These are phyloP conservation scores for Passer domesticus DNA, from an alignment of 2,113 vertebrate genomes.

Conservation along the genomic window DNA sequence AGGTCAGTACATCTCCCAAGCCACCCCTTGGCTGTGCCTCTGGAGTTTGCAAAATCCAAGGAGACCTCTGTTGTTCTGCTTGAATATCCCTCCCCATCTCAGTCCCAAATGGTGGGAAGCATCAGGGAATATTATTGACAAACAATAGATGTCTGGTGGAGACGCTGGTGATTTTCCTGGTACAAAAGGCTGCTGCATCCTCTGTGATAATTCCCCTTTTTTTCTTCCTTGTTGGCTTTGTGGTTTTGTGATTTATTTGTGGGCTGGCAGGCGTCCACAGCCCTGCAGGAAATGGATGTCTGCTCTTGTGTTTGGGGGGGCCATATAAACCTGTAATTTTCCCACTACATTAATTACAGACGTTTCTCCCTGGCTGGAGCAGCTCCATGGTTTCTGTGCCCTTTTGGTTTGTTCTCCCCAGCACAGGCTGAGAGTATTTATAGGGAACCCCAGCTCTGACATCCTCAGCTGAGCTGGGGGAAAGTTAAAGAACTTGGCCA, in stretches of 20 bases:
- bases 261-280: neutral
- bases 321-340: neutral
- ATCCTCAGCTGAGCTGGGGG: neutral
- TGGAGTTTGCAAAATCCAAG: neutral
- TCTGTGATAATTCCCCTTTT: conserved; percentile 9
- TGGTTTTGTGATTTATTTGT: conserved; percentile 19
- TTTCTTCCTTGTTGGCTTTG: conserved; percentile 6
- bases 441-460: neutral
- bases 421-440: neutral
- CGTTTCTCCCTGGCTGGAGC: neutral
- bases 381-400: neutral
- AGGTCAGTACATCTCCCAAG: neutral
- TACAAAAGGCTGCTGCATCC: conserved; percentile 9
- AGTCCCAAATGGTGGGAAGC: neutral
- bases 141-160: conserved; percentile 31
- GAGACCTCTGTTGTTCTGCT: neutral
- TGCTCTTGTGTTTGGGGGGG: conserved; percentile 22
- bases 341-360: conserved; percentile 28
- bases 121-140: neutral
- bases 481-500: neutral
- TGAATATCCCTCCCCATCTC: neutral
- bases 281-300: conserved; percentile 45
- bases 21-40: neutral
- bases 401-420: neutral
- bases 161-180: conserved; percentile 5